phyloP scores from a whole-genome alignment of 2,113 vertebrate genomes.

The Isurus oxyrinchus region DNA sequence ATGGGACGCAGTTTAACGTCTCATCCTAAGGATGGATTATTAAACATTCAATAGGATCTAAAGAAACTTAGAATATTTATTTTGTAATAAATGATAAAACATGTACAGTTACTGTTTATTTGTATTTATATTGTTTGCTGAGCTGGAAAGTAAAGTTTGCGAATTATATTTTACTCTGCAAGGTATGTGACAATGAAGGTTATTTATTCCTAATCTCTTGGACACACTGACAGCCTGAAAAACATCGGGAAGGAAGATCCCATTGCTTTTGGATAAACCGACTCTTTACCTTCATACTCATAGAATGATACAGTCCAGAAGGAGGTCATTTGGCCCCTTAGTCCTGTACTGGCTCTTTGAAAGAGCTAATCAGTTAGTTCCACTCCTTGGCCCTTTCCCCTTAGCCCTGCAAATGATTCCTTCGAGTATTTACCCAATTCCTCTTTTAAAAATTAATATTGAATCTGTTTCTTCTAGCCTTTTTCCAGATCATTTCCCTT shows the following conservation, averaged over 20 bases:
- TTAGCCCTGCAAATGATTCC: not conserved
- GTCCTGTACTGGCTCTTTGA: not conserved
- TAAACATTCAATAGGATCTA: not conserved
- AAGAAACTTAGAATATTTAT: conserved; percentile 6
- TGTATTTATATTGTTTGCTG: not conserved
- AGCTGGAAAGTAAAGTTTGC: not conserved
- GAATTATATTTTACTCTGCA: not conserved
- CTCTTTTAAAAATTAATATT: not conserved
- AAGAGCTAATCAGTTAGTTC: not conserved
- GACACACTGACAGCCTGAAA: not conserved
- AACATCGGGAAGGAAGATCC: not conserved
- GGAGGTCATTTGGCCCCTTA: not conserved
- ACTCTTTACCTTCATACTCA: not conserved
- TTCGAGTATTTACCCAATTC: not conserved
- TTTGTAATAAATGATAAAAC: not conserved
- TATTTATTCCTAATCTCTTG: not conserved
- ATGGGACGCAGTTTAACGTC: not conserved
- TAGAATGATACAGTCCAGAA: not conserved
- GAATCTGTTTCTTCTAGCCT: not conserved
- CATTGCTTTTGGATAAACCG: not conserved
- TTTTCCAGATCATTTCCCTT: not conserved
- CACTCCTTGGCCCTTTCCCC: not conserved
- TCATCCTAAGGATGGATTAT: not conserved
- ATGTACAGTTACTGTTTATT: not conserved
- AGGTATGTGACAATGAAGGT: not conserved